These are phyloP conservation scores for Aphelenchoides fujianensis DNA, from an alignment of 1,140 invertebrate genomes.

Conservation along the genomic window DNA sequence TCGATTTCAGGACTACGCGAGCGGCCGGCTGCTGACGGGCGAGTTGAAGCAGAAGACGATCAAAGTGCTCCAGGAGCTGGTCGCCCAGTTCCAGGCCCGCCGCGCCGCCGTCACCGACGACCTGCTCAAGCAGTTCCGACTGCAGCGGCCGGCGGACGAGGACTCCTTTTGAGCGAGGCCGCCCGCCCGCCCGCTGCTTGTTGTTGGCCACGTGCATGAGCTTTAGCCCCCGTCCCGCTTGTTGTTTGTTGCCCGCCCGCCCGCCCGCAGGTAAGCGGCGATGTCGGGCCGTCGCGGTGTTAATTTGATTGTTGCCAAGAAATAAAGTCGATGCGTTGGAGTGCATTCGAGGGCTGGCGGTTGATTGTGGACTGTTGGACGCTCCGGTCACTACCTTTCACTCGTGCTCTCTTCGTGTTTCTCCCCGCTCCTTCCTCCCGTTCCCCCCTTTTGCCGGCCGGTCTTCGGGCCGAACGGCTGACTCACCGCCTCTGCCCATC, in stretches of 20 bases:
- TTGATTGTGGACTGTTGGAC: slow-evolving; percentile 5
- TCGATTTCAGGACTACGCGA: slow-evolving; percentile 74
- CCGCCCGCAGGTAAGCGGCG: too few species aligned
- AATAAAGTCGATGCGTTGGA: slow-evolving; percentile 1
- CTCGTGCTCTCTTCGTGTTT: not conserved
- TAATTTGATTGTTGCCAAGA: not conserved
- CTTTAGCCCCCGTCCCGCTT: too few species aligned
- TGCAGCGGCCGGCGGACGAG: too few species aligned
- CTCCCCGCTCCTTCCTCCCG: not conserved
- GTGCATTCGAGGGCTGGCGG: not conserved
- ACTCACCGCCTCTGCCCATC: too few species aligned
- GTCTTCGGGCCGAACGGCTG: not conserved
- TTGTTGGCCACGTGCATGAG: too few species aligned
- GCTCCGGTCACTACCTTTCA: not conserved
- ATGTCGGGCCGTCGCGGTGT: not conserved
- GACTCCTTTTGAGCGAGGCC: too few species aligned
- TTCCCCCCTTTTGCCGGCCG: not conserved
- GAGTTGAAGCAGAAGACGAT: slow-evolving; percentile 90
- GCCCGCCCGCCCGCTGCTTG: too few species aligned
- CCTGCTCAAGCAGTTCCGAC: slow-evolving; percentile 74
- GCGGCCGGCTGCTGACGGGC: slow-evolving; percentile 84
- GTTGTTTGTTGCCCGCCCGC: too few species aligned
- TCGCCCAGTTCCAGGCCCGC: slow-evolving; percentile 77
- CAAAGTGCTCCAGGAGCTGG: slow-evolving; percentile 72
- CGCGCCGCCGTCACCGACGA: slow-evolving; percentile 81